Conservation (phyloP, 2,797 vertebrate species). For the Rallus crepitans region DNA sequence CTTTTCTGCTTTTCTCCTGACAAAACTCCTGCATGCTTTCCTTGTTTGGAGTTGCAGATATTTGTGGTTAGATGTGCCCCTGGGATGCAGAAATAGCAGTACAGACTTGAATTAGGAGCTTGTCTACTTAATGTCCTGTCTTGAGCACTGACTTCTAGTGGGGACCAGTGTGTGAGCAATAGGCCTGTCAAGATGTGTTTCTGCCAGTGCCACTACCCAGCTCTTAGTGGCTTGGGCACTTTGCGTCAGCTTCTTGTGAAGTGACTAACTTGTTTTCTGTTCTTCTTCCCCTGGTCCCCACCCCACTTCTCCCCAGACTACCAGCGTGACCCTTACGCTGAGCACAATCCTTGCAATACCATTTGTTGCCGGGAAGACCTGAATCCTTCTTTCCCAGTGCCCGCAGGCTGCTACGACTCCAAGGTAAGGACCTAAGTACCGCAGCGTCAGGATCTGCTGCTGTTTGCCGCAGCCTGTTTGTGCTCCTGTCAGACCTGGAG, state of each 20-base stretch:
- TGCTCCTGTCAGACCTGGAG: background rate
- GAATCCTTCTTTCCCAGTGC: conserved; percentile 76
- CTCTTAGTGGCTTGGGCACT: background rate
- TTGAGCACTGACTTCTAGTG: background rate
- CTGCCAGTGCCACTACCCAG: background rate
- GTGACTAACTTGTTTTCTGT: background rate
- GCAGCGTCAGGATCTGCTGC: background rate
- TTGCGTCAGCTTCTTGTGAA: background rate
- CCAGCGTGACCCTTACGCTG: conserved; percentile 86
- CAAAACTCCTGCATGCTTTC: background rate
- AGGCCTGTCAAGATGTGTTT: background rate
- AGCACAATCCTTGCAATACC: conserved; percentile 88
- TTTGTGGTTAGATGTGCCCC: background rate
- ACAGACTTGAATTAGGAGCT: background rate
- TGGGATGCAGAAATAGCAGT: background rate
- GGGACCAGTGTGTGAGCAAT: background rate
- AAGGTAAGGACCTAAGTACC: conserved; percentile 83
- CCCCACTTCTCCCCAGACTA: conserved; percentile 80
- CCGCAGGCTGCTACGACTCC: conserved; percentile 90
- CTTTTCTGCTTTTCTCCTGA: background rate
- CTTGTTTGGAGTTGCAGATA: background rate
- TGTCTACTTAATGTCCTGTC: background rate
- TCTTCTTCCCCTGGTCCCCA: background rate
- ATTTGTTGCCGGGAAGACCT: conserved; percentile 92
- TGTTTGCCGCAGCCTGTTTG: background rate